Base-by-base conservation (phyloP, 2,888 invertebrate genomes). In the Xanthia togata region DNA sequence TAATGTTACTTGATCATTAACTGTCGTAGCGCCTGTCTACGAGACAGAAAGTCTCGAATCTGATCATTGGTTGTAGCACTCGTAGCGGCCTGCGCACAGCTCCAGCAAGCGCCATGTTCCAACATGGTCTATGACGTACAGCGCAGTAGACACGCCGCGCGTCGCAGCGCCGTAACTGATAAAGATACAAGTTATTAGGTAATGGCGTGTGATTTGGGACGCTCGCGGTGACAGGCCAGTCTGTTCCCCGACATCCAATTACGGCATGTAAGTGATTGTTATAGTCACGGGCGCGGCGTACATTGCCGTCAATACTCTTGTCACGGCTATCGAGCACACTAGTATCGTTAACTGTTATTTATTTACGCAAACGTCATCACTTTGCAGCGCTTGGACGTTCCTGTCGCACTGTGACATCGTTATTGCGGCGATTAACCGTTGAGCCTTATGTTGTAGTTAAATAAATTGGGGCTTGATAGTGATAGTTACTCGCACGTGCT, bases 241-340 rank as follows among this genome's bases (percentile, higher is more conserved):
- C 67, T 41, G 35, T 65, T 71, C 62, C 72, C 14, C 72, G 81
- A 64, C 78, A 62, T 69, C 70, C 83, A 73, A 77, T 82, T 77
- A 85, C 82, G 44, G 26, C 62, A 12, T 6, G 73, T 85, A 77
- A 85, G 85, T 77, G 85, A 85, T 83, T 73, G 85, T 77, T 82
- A 73, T 62, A 38, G 77, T 73, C 73, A 67, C 57, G 53, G 6
- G 73, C 67, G 57, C 68, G 50, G 31, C 41, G 47, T 64, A 65
- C 71, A 71, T 53, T 35, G 75, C 31, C 59, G 72, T 70, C 63
- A 55, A 70, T 68, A 60, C 81, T 70, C 70, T 64, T 68, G 85
- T 71, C 82, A 70, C 72, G 31, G 65, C 65, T 62, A 38, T 67
- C 55, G 82, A 53, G 59, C 67, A 81, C 72, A 72, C 73, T 85